Evolutionary conservation across 2,797 vertebrate species (phyloP).

Genomic region (Neoniphon sammara): DNA sequence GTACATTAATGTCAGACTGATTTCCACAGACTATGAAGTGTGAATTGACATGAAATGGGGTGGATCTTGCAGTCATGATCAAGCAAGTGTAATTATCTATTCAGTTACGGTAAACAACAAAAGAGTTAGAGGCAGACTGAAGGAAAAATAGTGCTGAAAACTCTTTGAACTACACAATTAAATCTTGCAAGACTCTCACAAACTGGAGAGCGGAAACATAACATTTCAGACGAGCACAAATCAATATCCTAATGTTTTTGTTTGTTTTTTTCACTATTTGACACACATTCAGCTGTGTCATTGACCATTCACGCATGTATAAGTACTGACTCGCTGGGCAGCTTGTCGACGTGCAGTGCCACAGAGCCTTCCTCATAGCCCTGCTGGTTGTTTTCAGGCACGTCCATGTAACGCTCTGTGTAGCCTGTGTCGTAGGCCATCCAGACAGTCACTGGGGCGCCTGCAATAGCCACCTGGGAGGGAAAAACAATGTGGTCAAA

Average conservation of each 20-base stretch:
- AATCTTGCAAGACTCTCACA: background rate
- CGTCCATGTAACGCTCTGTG: slow-evolving; percentile 97
- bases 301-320: background rate
- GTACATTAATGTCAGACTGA: background rate
- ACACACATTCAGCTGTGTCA: background rate
- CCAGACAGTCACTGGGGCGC: slow-evolving; percentile 97
- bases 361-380: slow-evolving; percentile 97
- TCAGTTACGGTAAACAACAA: background rate
- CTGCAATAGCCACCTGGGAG: slow-evolving; percentile 92
- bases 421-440: slow-evolving; percentile 99
- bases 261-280: background rate
- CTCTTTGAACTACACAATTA: background rate
- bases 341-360: slow-evolving; percentile 95
- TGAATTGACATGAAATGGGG: background rate
- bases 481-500: slow-evolving; percentile 23
- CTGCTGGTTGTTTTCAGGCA: slow-evolving; percentile 95
- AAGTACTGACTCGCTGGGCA: slow-evolving; percentile 94
- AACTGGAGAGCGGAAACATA: background rate
- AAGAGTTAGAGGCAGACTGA: too few relatives aligned
- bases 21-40: background rate
- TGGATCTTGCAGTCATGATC: background rate
- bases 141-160: too few relatives aligned
- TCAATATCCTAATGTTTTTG: background rate
- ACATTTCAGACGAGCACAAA: background rate
- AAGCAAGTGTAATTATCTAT: background rate